phyloP scores from a whole-genome alignment of 2,888 invertebrate species.

The Anorthoa munda region DNA sequence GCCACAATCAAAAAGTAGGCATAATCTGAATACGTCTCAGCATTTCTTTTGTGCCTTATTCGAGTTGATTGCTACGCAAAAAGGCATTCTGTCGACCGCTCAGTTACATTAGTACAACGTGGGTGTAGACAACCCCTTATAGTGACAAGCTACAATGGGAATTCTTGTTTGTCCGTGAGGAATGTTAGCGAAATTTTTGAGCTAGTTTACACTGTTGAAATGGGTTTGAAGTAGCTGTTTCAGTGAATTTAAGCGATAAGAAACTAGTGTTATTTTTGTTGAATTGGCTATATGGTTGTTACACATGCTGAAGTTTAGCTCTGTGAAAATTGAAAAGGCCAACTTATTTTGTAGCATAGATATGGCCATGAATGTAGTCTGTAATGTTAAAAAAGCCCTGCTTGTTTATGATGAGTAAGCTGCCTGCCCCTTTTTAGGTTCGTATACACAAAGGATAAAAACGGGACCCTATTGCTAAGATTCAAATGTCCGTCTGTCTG shows the following conservation, averaged over 20 bases:
- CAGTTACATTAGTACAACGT: slow-evolving; percentile 56
- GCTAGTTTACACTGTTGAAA: slow-evolving; percentile 35
- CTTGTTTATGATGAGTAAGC: no score
- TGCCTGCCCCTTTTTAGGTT: no score
- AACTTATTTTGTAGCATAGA: not conserved
- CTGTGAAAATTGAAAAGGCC: not conserved
- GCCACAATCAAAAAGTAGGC: slow-evolving; percentile 29
- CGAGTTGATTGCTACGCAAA: slow-evolving; percentile 62
- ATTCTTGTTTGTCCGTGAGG: slow-evolving; percentile 27
- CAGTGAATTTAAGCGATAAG: slow-evolving; percentile 5
- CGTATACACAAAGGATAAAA: no score
- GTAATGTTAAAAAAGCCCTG: no score
- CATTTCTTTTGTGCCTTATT: slow-evolving; percentile 61
- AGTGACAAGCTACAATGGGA: slow-evolving; percentile 42
- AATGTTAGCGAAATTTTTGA: slow-evolving; percentile 43
- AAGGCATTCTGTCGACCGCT: slow-evolving; percentile 52
- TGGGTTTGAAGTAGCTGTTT: slow-evolving; percentile 21
- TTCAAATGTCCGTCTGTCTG: no score
- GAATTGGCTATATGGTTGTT: not conserved
- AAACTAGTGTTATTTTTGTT: not conserved
- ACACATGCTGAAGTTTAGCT: not conserved
- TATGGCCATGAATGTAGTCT: no score
- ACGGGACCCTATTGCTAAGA: no score
- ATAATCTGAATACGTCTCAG: slow-evolving; percentile 50
- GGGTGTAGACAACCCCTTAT: slow-evolving; percentile 57